These are phyloP conservation scores for Druon quercuslanigerum DNA, from an alignment of 1,140 invertebrate species.

Conservation along the genomic window DNA sequence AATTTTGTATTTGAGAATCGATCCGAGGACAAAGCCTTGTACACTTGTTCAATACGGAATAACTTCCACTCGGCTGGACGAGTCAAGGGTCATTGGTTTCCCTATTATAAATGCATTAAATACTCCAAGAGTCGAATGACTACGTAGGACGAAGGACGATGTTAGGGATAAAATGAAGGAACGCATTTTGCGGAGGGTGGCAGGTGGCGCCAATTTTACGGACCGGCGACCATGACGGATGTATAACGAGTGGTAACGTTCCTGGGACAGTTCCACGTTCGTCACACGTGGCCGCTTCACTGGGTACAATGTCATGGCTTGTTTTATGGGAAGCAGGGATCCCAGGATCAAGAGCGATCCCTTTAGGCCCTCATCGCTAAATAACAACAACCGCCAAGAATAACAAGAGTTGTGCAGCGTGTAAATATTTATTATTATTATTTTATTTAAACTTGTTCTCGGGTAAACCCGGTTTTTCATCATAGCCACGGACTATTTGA, in stretches of 20 bases:
- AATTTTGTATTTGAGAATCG: background rate
- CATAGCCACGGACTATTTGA: too few relatives aligned
- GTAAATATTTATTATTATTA: too few relatives aligned
- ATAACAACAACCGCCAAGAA: too few relatives aligned
- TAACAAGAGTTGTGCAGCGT: too few relatives aligned
- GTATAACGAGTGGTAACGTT: conserved; percentile 53
- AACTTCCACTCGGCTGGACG: conserved; percentile 54
- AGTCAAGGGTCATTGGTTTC: conserved; percentile 68
- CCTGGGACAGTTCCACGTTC: conserved; percentile 30
- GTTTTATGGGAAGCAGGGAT: conserved; percentile 54
- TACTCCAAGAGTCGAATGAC: conserved; percentile 52
- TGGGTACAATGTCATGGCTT: conserved; percentile 57
- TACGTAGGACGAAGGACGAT: conserved; percentile 52
- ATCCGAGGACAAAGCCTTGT: background rate
- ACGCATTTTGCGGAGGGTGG: conserved; percentile 64
- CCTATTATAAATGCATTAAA: conserved; percentile 75
- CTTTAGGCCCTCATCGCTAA: too few relatives aligned
- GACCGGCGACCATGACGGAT: conserved; percentile 74
- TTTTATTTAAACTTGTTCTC: too few relatives aligned
- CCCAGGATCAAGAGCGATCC: conserved; percentile 29
- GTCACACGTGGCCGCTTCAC: conserved; percentile 51
- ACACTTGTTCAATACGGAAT: conserved; percentile 49
- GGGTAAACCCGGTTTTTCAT: too few relatives aligned
- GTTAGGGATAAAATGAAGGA: conserved; percentile 42
- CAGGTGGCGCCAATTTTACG: conserved; percentile 77